phyloP scores from a whole-genome alignment of 2,797 vertebrate species.

The Heteromormyrus szaboi region DNA sequence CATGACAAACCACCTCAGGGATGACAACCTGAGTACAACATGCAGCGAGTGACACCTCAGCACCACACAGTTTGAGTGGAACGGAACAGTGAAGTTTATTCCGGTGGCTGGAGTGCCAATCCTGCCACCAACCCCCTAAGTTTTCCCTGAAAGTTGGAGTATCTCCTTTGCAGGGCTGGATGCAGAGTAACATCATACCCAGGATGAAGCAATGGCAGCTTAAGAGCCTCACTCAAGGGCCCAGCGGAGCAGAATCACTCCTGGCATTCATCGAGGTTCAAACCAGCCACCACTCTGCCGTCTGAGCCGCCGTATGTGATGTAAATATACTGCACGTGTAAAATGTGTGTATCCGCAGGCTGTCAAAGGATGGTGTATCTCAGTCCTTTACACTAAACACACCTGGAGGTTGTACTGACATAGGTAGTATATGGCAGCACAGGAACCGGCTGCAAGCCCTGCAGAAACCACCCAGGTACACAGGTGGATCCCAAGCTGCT shows the following conservation, averaged over 20 bases:
- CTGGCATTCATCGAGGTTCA: neutral
- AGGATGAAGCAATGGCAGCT: neutral
- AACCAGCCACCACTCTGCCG: neutral
- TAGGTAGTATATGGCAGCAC: conserved; percentile 69
- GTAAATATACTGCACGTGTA: neutral
- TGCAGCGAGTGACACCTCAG: neutral
- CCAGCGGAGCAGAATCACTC: neutral
- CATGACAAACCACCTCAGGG: neutral
- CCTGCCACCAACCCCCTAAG: neutral
- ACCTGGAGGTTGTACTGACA: conserved; percentile 40
- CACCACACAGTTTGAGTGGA: neutral
- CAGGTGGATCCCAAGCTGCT: conserved; percentile 53
- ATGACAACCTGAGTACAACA: neutral
- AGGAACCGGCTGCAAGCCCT: conserved; percentile 61
- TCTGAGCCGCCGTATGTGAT: neutral
- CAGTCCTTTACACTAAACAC: neutral
- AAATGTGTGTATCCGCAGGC: neutral
- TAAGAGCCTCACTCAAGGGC: neutral
- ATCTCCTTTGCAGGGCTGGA: neutral
- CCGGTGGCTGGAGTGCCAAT: neutral
- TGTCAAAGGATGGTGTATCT: conserved; percentile 29
- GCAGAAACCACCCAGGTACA: conserved; percentile 71
- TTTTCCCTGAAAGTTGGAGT: neutral
- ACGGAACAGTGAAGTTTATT: neutral
- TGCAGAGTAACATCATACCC: neutral